Conservation (phyloP, 1,140 invertebrate genomes). For the Coelopa frigida region DNA sequence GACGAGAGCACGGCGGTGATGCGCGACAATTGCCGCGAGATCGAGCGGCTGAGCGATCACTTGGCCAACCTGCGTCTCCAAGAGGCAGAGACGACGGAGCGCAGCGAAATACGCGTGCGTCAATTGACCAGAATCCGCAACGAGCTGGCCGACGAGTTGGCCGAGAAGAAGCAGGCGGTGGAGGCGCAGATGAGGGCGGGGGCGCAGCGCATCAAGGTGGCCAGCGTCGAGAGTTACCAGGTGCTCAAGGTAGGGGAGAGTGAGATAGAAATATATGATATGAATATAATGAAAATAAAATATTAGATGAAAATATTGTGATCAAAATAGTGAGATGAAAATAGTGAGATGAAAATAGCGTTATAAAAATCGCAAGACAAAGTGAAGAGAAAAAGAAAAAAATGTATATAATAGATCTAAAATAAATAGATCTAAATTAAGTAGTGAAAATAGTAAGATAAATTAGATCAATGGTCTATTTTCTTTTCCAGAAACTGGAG, state of each 20-base stretch:
- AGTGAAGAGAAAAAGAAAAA: too few species aligned
- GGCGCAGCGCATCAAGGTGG: constrained; percentile 27
- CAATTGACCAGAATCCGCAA: constrained; percentile 28
- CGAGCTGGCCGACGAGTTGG: constrained; percentile 23
- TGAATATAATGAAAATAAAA: neutral
- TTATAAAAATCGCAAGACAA: too few species aligned
- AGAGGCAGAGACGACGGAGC: constrained; percentile 24
- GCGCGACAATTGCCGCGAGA: constrained; percentile 31
- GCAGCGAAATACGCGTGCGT: constrained; percentile 29
- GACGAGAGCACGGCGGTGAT: constrained; percentile 34
- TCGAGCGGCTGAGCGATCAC: constrained; percentile 29
- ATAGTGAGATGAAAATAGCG: neutral
- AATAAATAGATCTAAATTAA: too few species aligned
- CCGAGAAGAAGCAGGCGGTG: constrained; percentile 24
- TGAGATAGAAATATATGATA: neutral
- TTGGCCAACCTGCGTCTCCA: constrained; percentile 28
- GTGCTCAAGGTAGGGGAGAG: constrained; percentile 20
- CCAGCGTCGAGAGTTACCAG: constrained; percentile 33
- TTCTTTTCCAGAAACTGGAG: constrained; percentile 21
- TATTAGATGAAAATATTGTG: neutral
- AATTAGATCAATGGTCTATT: neutral
- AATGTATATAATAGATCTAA: too few species aligned
- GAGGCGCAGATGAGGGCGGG: constrained; percentile 21
- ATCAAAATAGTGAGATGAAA: neutral
- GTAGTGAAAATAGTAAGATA: neutral